Percentiles rank a stretch among this genome's conserved stretches.
Conservation (phyloP, 2,113 vertebrate genomes). For the Mugil cephalus region DNA sequence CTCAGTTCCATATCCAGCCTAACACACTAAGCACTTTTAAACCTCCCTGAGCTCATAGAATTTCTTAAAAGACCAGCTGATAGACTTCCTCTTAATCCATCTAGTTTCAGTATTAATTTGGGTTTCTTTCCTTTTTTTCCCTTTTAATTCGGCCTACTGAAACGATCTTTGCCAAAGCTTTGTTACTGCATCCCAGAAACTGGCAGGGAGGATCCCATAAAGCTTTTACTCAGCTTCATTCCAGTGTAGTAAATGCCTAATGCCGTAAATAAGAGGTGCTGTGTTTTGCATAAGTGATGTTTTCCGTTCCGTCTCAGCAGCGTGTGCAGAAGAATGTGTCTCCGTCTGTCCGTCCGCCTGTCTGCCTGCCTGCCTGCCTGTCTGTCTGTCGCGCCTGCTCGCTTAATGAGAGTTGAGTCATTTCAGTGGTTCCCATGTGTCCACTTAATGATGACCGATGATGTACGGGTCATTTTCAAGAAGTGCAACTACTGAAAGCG, state of each 20-base stretch:
- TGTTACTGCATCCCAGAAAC: not conserved
- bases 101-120: conserved; percentile 6
- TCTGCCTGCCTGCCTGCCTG: not conserved
- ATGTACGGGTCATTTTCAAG: not conserved
- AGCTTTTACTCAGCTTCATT: not conserved
- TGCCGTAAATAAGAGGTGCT: conserved; percentile 18
- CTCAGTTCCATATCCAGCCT: conserved; percentile 55
- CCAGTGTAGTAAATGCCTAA: not conserved
- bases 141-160: conserved; percentile 2
- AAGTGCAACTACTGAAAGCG: not conserved
- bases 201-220: not conserved
- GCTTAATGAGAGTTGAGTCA: not conserved
- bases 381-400: not conserved
- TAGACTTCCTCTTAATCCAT: conserved; percentile 27
- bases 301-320: conserved; percentile 30
- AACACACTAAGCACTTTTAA: conserved; percentile 54
- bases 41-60: conserved; percentile 50
- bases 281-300: conserved; percentile 11
- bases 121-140: not conserved
- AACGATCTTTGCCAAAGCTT: not conserved
- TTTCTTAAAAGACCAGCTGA: conserved; percentile 23
- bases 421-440: conserved; percentile 13
- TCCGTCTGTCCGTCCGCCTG: not conserved
- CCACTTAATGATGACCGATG: not conserved
- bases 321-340: not conserved